Evolutionary conservation across 37 sponge, comb jelly and placozoan species (phyloP), one percentile per base, ranked within the genome.

Genomic region (Bolinopsis microptera): DNA sequence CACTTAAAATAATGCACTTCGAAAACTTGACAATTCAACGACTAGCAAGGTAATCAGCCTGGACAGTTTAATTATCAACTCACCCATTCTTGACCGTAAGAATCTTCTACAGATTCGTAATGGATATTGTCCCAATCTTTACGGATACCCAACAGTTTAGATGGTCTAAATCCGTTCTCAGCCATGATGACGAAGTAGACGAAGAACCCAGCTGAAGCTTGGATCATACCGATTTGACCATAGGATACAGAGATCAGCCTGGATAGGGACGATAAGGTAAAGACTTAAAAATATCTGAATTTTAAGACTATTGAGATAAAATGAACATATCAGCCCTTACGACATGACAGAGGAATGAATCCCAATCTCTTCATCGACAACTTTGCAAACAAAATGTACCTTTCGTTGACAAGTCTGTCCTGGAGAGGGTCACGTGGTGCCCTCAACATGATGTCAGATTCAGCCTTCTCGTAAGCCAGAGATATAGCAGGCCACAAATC

Each of bases 61-160:
- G n/a, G n/a, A n/a, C n/a, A n/a, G n/a, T n/a, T n/a, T n/a, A n/a
- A n/a, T n/a, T n/a, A n/a, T n/a, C n/a, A n/a, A n/a, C n/a, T 35
- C 38, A 97, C 97, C 98, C 98, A 98, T 32, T 98, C 94, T 76
- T 97, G 96, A 24, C 98, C 98, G 93, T 97, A 98, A 94, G 96
- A 96, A 76, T 98, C 98, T 70, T 76, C 92, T 25, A 98, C 69
- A 67, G 93, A 48, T 25, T 93, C 69, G 32, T 92, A 93, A 28
- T 93, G 37, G 30, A 13, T 30, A 40, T 96, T 82, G 27, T 97
- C 97, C 98, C 98, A 98, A 25, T 94, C 76, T 21, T 30, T 61
- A 1, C 98, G 83, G 0, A 98, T 30, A 16, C 94, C 94, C 31
- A 98, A 2, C 9, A 98, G 94, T 0, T 35, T 69, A 22, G 0